Evolutionary conservation across 2,888 invertebrate genomes (phyloP), one percentile per base, ranked within the genome.

Genomic region (Caenorhabditis sp.): DNA sequence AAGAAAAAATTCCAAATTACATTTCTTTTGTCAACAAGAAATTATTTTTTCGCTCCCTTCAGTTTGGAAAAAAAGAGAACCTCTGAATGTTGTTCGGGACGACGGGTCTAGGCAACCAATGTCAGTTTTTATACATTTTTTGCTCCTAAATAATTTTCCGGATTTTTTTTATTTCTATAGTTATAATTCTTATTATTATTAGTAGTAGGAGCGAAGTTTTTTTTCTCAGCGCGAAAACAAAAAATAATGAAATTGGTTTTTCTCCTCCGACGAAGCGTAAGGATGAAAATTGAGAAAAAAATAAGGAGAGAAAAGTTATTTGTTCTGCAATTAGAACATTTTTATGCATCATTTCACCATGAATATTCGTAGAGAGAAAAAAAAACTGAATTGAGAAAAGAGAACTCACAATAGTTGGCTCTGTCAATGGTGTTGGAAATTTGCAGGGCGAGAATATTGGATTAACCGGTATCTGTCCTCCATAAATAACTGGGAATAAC

Each of bases 371-470:
- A 6, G 5, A 31, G 10, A 31, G 10, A 31, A 31, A 31, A 31
- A 31, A 10, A 2, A 43, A 12, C 43, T 36, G 12, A 36, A 8
- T 36, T 36, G 12, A 50, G n/a, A 23, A 24, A 26, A 26, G 5
- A 55, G n/a, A n/a, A 76, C 70, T 70, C 24, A 76, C 70, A 62
- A 76, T 62, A 53, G 59, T 67, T 8, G 67, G 68, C 26, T 69
- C 69, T 23, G 67, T 65, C 60, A 79, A 64, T 36, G 81, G 81
- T 3, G 81, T 73, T 37, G 81, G 81, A 62, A 81, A 81, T 49
- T 79, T 77, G 69, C 81, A 81, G n/a, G 81, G 79, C 51, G 78
- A 70, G 62, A 75, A 81, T 58, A 81, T 78, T 23, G 81, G 81
- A 54, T 69, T 72, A 43, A 78, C 62, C 26, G 78, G 76, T 50